phyloP scores from a whole-genome alignment of 2,888 invertebrate species.

The Ophioninae sp. region DNA sequence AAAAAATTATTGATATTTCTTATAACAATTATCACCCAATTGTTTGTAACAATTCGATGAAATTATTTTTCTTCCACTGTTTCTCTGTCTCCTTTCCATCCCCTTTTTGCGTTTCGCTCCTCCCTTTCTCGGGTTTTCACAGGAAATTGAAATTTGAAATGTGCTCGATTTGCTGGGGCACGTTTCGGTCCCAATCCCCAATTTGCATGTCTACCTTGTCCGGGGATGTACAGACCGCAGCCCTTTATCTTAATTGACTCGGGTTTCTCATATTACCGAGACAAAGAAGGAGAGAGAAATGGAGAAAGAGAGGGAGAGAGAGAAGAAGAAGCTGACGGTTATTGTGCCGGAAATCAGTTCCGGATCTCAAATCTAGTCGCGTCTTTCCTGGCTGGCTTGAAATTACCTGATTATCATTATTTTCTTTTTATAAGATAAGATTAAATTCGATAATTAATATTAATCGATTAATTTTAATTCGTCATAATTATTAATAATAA shows the following conservation, averaged over 20 bases:
- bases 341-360: constrained; percentile 57
- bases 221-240: constrained; percentile 1
- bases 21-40: too few species aligned
- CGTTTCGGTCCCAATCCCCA: constrained; percentile 17
- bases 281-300: neutral
- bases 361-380: constrained; percentile 32
- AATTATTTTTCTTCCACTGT: neutral
- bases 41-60: too few species aligned
- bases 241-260: constrained; percentile 29
- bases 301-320: neutral
- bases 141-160: constrained; percentile 54
- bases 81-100: neutral
- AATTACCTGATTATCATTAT: too few species aligned
- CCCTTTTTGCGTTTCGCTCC: neutral
- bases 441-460: too few species aligned
- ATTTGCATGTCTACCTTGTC: constrained; percentile 37
- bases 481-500: too few species aligned
- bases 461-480: too few species aligned
- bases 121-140: neutral
- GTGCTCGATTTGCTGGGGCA: constrained; percentile 39
- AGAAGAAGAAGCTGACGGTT: neutral
- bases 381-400: too few species aligned
- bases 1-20: too few species aligned
- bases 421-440: too few species aligned
- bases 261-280: constrained; percentile 2